Percentiles rank a stretch among this genome's conserved stretches.
Conservation (phyloP, 2,797 vertebrate genomes). For the Clarias pachynema region DNA sequence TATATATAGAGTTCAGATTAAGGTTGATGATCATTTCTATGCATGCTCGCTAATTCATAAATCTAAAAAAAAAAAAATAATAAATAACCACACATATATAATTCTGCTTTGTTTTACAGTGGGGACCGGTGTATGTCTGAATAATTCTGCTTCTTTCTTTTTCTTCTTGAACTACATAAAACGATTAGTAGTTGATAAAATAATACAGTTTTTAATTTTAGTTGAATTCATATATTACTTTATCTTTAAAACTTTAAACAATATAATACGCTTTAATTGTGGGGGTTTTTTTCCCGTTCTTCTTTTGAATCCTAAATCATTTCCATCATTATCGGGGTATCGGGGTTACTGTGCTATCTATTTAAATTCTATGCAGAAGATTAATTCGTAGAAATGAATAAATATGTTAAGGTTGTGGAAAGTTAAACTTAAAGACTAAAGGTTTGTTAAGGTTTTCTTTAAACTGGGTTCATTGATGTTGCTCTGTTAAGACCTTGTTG, state of each 20-base stretch:
- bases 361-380: slow-evolving; percentile 3
- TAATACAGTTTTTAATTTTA: background rate
- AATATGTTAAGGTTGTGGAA: background rate
- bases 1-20: background rate
- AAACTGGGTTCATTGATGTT: background rate
- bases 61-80: background rate
- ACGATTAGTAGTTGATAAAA: background rate
- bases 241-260: background rate
- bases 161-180: background rate
- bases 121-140: slow-evolving; percentile 2
- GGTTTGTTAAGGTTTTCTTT: too few relatives aligned
- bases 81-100: background rate
- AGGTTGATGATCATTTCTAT: background rate
- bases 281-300: background rate
- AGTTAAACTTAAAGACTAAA: background rate
- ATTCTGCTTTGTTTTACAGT: background rate
- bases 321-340: background rate
- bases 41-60: background rate
- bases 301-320: background rate
- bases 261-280: background rate
- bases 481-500: background rate
- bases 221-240: background rate
- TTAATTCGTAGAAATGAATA: background rate
- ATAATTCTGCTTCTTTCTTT: background rate
- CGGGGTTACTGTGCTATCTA: background rate